Conservation (phyloP, 2,113 vertebrate genomes). For the Tachycineta bicolor region DNA sequence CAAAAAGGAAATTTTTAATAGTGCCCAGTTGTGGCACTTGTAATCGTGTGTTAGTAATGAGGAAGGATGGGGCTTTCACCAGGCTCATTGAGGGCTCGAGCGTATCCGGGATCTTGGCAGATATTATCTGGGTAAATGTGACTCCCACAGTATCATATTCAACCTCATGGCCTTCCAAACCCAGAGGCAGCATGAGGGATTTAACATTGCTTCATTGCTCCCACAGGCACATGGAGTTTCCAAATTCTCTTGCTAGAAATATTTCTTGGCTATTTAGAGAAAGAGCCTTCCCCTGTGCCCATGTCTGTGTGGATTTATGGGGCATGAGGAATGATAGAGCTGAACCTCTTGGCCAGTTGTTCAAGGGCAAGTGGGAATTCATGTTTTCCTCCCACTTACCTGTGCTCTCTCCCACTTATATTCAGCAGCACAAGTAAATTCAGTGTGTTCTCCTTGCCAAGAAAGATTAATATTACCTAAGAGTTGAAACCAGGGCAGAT, state of each 20-base stretch:
- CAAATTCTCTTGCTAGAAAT: not conserved
- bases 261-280: not conserved
- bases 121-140: not conserved
- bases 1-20: slow-evolving; percentile 2
- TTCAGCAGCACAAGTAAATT: not conserved
- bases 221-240: not conserved
- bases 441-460: not conserved
- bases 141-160: not conserved
- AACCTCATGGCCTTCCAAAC: not conserved
- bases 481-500: not conserved
- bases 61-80: not conserved
- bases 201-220: not conserved
- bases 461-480: not conserved
- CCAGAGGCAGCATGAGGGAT: not conserved
- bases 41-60: not conserved
- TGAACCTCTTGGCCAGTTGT: not conserved
- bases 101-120: not conserved
- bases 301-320: not conserved
- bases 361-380: not conserved
- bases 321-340: not conserved
- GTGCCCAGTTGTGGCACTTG: not conserved
- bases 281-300: not conserved
- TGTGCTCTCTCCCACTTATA: not conserved
- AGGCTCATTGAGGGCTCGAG: not conserved
- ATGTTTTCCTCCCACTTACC: not conserved